Conservation (phyloP, 37 sponge, comb jelly and placozoan genomes). For the Mnemiopsis leidyi region DNA sequence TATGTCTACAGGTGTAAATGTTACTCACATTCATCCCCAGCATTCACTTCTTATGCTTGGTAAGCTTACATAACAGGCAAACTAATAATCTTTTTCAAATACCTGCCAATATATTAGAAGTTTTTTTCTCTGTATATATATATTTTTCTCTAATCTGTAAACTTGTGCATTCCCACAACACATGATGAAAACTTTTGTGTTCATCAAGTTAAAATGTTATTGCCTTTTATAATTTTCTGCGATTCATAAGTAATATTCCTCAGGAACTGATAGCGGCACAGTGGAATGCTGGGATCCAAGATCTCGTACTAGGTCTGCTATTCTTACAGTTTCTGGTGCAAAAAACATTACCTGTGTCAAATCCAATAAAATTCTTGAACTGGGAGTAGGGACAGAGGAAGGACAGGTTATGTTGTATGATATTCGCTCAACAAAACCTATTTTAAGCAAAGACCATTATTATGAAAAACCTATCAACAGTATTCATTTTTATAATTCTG, state of each 20-base stretch:
- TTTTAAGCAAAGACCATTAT: constrained; percentile 83
- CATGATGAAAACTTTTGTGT: too few species aligned
- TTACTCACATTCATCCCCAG: constrained; percentile 11
- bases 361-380: constrained; percentile 73
- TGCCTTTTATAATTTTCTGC: background rate
- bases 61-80: background rate
- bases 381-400: constrained; percentile 82
- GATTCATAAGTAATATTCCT: background rate
- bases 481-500: constrained; percentile 71
- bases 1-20: constrained; percentile 36
- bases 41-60: constrained; percentile 32
- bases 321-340: constrained; percentile 67
- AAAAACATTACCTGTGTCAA: constrained; percentile 76
- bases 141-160: too few species aligned
- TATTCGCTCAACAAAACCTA: constrained; percentile 76
- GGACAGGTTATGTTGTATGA: constrained; percentile 94
- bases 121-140: too few species aligned
- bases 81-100: too few species aligned
- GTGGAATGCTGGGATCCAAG: constrained; percentile 98
- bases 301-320: constrained; percentile 71
- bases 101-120: too few species aligned
- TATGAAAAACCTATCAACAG: constrained; percentile 85
- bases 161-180: too few species aligned
- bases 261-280: constrained; percentile 34
- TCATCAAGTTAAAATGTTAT: too few species aligned